Evolutionary conservation across 2,113 vertebrate genomes (phyloP).

Genomic region (Gopherus evgoodei): DNA sequence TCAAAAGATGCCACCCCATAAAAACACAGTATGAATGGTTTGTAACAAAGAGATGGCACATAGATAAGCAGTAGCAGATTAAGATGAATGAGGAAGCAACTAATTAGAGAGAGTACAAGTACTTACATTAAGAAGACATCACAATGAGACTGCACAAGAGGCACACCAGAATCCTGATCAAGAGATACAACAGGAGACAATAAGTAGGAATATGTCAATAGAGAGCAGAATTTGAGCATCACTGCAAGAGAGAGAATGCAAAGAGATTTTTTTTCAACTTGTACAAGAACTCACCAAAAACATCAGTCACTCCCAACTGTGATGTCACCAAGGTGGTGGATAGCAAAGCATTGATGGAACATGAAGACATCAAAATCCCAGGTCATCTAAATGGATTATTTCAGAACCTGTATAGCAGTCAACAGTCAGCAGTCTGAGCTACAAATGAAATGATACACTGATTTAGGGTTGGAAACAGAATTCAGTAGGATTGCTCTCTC

Average conservation of each 20-base stretch:
- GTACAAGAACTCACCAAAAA: conserved; percentile 17
- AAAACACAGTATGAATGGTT: conserved; percentile 29
- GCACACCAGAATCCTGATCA: conserved; percentile 62
- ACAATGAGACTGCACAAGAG: conserved; percentile 59
- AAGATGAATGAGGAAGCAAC: conserved; percentile 44
- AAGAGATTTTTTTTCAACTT: background rate
- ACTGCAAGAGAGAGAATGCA: conserved; percentile 54
- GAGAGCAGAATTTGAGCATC: conserved; percentile 48
- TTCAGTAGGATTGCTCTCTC: background rate
- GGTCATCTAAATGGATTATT: conserved; percentile 1
- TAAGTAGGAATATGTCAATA: conserved; percentile 60
- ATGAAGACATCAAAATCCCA: conserved; percentile 2
- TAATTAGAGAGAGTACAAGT: conserved; percentile 49
- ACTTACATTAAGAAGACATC: conserved; percentile 70
- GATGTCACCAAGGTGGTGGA: background rate
- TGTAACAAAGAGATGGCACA: conserved; percentile 46
- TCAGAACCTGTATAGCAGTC: background rate
- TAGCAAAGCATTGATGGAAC: conserved; percentile 20
- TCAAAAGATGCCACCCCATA: background rate
- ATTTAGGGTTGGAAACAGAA: background rate
- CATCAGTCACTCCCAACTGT: background rate
- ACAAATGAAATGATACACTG: conserved; percentile 27
- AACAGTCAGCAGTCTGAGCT: background rate
- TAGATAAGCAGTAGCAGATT: conserved; percentile 19
- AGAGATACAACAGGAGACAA: conserved; percentile 71